Percentiles rank a stretch among this genome's conserved stretches.
Conservation (phyloP, 2,888 invertebrate genomes). For the Barypeithes pellucidus region DNA sequence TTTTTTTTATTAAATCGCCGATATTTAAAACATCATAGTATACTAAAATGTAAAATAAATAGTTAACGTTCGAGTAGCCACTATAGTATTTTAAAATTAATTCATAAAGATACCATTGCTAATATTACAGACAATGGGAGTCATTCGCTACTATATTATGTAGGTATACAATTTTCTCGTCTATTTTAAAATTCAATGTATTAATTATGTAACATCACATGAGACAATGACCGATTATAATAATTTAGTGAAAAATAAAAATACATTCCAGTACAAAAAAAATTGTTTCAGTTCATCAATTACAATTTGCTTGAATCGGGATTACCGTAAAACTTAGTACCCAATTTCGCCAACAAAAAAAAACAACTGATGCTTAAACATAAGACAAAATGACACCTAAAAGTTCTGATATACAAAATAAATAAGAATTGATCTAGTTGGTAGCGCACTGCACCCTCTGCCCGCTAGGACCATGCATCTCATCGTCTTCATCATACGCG, state of each 20-base stretch:
- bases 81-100: not conserved
- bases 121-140: slow-evolving; percentile 9
- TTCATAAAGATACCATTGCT: slow-evolving; percentile 12
- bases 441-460: slow-evolving; percentile 87
- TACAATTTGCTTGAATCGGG: no score
- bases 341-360: not conserved
- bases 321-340: no score
- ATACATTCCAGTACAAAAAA: no score
- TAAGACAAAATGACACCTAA: slow-evolving; percentile 1
- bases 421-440: slow-evolving; percentile 71
- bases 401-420: not conserved
- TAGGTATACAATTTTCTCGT: slow-evolving; percentile 6
- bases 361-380: not conserved
- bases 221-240: no score
- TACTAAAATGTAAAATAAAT: slow-evolving; percentile 15
- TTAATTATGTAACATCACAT: no score
- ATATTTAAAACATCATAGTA: not conserved
- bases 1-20: slow-evolving; percentile 9
- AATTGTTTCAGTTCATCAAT: no score
- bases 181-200: not conserved
- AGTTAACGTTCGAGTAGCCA: not conserved
- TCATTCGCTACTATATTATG: not conserved
- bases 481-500: slow-evolving; percentile 88
- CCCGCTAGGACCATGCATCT: slow-evolving; percentile 76
- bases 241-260: no score